phyloP scores from a whole-genome alignment of 2,888 invertebrate species.

The Nomada goodeniana region DNA sequence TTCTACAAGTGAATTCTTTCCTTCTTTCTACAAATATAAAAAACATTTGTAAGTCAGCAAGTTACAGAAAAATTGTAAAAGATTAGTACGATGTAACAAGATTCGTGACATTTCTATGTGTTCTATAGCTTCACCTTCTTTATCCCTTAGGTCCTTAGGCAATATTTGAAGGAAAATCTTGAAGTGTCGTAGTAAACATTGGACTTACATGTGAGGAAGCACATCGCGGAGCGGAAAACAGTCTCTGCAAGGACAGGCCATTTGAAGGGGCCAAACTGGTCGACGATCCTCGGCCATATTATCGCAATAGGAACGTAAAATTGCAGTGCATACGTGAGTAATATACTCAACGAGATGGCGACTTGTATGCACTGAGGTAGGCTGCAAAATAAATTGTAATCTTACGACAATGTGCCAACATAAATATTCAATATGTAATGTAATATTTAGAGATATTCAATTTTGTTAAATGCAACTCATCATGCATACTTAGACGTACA shows the following conservation, averaged over 20 bases:
- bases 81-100: no score
- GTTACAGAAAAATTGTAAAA: no score
- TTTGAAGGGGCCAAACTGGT: slow-evolving; percentile 86
- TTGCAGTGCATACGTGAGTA: slow-evolving; percentile 96
- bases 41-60: no score
- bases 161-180: background rate
- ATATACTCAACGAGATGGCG: slow-evolving; percentile 94
- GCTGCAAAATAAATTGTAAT: slow-evolving; percentile 84
- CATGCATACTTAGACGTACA: slow-evolving; percentile 32
- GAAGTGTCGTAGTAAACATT: background rate
- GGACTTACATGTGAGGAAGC: slow-evolving; percentile 93
- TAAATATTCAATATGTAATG: no score
- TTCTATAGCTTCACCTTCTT: background rate
- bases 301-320: slow-evolving; percentile 97
- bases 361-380: slow-evolving; percentile 92
- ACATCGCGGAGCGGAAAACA: slow-evolving; percentile 89
- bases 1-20: no score
- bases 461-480: background rate
- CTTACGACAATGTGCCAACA: background rate
- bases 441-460: slow-evolving; percentile 1
- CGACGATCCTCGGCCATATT: slow-evolving; percentile 90
- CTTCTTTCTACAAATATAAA: no score
- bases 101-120: no score
- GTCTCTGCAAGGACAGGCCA: slow-evolving; percentile 89
- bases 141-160: background rate